Conservation (phyloP, 1,140 invertebrate genomes). For the Papilio dardanus region DNA sequence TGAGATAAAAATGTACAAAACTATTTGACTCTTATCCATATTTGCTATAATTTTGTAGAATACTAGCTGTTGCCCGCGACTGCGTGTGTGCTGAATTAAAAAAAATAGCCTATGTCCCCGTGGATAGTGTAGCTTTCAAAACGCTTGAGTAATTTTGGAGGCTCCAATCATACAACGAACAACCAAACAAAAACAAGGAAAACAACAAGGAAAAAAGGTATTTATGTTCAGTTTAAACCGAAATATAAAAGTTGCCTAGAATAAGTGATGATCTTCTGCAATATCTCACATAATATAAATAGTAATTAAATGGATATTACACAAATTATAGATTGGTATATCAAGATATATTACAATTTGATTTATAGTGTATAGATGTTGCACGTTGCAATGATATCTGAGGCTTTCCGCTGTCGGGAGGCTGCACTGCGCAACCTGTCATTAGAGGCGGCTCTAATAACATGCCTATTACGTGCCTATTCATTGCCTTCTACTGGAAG, state of each 20-base stretch:
- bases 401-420: background rate
- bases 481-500: background rate
- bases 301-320: background rate
- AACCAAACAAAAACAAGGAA: too few relatives aligned
- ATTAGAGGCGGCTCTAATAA: background rate
- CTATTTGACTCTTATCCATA: too few relatives aligned
- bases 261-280: background rate
- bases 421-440: slow-evolving; percentile 4
- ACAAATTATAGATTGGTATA: background rate
- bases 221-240: too few relatives aligned
- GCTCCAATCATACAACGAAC: too few relatives aligned
- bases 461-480: slow-evolving; percentile 12
- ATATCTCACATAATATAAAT: background rate
- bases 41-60: too few relatives aligned
- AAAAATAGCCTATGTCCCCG: too few relatives aligned
- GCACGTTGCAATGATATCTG: background rate
- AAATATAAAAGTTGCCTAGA: background rate
- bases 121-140: too few relatives aligned
- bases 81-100: too few relatives aligned
- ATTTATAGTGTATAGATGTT: slow-evolving; percentile 3
- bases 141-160: too few relatives aligned
- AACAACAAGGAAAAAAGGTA: too few relatives aligned
- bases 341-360: background rate
- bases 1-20: too few relatives aligned
- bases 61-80: too few relatives aligned